Evolutionary conservation across 2,113 vertebrate genomes (phyloP).

Genomic region (Sander lucioperca): DNA sequence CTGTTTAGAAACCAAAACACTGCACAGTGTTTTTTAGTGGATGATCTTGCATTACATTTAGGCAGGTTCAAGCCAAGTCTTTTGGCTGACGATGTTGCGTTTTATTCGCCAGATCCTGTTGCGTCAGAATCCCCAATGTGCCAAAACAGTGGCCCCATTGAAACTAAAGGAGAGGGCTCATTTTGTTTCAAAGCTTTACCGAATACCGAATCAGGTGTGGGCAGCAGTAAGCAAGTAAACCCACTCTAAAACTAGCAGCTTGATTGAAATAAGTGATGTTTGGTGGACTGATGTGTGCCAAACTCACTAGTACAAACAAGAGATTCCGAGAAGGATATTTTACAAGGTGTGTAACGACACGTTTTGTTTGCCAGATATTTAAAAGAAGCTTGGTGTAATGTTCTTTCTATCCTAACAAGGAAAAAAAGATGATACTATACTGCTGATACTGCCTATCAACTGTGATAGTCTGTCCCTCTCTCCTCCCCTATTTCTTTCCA

Average conservation of each 20-base stretch:
- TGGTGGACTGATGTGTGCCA: neutral
- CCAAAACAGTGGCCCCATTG: neutral
- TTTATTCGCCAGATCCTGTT: neutral
- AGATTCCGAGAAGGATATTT: neutral
- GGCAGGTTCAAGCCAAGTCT: neutral
- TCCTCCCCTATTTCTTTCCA: neutral
- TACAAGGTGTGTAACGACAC: neutral
- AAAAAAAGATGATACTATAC: neutral
- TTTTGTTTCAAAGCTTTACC: neutral
- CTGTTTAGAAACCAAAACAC: neutral
- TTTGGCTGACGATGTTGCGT: neutral
- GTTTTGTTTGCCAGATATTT: neutral
- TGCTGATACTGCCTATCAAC: constrained; percentile 2
- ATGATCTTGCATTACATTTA: neutral
- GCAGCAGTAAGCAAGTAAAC: neutral
- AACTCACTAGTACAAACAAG: neutral
- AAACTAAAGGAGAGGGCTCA: neutral
- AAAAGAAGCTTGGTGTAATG: neutral
- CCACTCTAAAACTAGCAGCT: neutral
- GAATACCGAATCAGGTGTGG: neutral
- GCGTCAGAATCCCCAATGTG: neutral
- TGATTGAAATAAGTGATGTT: neutral
- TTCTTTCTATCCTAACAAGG: neutral
- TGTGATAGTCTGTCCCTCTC: neutral
- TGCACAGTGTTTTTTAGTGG: neutral